These are phyloP conservation scores for Drosophila funebris DNA, from an alignment of 1,140 invertebrate species.

Conservation along the genomic window DNA sequence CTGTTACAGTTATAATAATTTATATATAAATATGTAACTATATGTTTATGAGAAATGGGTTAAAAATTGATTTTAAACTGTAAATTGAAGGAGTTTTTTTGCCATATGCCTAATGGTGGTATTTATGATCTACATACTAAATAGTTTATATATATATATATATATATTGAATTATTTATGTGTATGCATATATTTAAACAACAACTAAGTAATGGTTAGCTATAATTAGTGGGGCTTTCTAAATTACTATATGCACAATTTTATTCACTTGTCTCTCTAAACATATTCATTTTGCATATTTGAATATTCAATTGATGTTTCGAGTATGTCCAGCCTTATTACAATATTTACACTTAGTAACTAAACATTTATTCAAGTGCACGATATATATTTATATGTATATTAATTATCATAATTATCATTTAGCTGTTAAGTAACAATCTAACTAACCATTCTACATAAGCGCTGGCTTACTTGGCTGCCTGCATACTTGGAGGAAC, in stretches of 20 bases:
- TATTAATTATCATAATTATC: conserved; percentile 1
- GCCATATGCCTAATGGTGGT: conserved; percentile 58
- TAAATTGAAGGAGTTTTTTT: conserved; percentile 68
- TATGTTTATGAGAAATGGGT: conserved; percentile 22
- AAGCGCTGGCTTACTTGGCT: conserved; percentile 41
- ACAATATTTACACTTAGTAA: conserved; percentile 41
- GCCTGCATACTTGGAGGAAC: conserved; percentile 75
- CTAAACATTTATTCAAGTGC: conserved; percentile 5
- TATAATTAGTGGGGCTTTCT: conserved; percentile 49
- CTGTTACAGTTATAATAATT: conserved; percentile 1
- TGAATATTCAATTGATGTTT: conserved; percentile 24
- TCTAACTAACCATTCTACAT: conserved; percentile 14
- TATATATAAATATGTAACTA: background rate
- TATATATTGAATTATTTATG: conserved; percentile 27
- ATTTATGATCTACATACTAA: conserved; percentile 44
- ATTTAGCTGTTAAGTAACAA: conserved; percentile 15
- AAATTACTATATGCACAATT: conserved; percentile 77
- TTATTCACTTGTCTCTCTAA: conserved; percentile 51
- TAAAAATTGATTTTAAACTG: conserved; percentile 27
- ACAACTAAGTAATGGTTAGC: conserved; percentile 61
- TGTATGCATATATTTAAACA: conserved; percentile 44
- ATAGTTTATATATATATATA: conserved; percentile 40
- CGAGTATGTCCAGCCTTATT: conserved; percentile 13
- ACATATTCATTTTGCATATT: conserved; percentile 25
- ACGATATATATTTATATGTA: background rate